Percentiles rank a stretch among this genome's conserved stretches.
Conservation (phyloP, 2,113 vertebrate species). For the human region GRCh38 chr7:122995501-122996000, state of each 20-base stretch:
- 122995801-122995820: constrained; percentile 62
- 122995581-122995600: constrained; percentile 14
- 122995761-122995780: neutral
- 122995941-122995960: neutral
- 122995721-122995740: neutral
- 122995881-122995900: constrained; percentile 52
- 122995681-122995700: neutral
- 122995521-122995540: constrained; percentile 44
- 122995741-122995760: constrained; percentile 32
- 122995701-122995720: neutral
- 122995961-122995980: neutral
- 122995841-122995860: constrained; percentile 48
- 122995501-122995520: constrained; percentile 17
- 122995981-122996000: neutral
- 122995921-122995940: neutral
- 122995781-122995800: neutral
- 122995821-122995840: neutral
- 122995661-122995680: neutral
- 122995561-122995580: constrained; percentile 17
- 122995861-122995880: neutral
- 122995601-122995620: constrained; percentile 31
- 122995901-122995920: neutral
- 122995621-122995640: neutral
- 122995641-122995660: neutral
- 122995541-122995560: neutral